Conservation (phyloP, 2,797 vertebrate species). For the Pseudocheirus occidentalis region DNA sequence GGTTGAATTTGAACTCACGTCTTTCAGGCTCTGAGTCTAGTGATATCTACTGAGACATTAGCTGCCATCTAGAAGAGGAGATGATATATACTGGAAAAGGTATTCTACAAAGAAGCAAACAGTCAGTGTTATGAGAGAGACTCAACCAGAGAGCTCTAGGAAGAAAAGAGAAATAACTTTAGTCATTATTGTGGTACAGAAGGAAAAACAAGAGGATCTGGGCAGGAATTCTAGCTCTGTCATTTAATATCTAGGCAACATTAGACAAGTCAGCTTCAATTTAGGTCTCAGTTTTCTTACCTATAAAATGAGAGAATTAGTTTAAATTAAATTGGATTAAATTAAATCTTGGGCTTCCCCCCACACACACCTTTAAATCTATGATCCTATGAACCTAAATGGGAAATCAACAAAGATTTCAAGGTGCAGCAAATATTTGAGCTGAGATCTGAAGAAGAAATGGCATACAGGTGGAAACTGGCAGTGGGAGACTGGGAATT, state of each 20-base stretch:
- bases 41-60: background rate
- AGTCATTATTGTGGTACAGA: background rate
- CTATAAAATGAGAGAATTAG: background rate
- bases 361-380: background rate
- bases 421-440: background rate
- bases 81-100: background rate
- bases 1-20: background rate
- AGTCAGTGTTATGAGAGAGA: background rate
- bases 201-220: background rate
- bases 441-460: background rate
- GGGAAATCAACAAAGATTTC: conserved; percentile 1
- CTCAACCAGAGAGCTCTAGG: background rate
- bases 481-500: background rate
- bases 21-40: background rate
- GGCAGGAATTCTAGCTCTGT: background rate
- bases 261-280: background rate
- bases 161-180: background rate
- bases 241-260: background rate
- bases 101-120: background rate
- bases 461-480: background rate
- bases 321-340: background rate
- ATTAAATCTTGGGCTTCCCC: background rate
- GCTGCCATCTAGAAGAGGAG: background rate
- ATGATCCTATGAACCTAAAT: background rate
- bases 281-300: background rate